Evolutionary conservation across 2,797 vertebrate species (phyloP).

Genomic region (Lacerta agilis): DNA sequence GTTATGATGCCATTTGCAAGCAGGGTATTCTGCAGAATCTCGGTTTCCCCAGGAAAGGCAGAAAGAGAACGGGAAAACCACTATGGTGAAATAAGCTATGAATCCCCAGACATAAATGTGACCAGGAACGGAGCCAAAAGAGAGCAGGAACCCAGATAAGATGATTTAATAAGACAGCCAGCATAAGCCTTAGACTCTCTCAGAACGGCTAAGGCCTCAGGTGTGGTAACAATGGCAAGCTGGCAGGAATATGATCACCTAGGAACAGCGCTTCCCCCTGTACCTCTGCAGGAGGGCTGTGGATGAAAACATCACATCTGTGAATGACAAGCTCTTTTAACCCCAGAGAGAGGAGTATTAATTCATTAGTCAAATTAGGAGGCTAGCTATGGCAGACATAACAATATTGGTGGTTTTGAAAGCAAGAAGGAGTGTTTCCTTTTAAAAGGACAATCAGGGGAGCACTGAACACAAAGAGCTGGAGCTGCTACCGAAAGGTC

Average conservation of each 20-base stretch:
- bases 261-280: slow-evolving; percentile 21
- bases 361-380: slow-evolving; percentile 57
- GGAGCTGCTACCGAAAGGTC: slow-evolving; percentile 17
- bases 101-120: neutral
- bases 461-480: neutral
- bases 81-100: neutral
- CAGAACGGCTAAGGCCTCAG: neutral
- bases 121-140: neutral
- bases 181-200: rapidly evolving
- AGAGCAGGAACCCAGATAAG: slow-evolving; percentile 3
- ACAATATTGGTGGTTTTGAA: slow-evolving; percentile 38
- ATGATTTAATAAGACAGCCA: slow-evolving; percentile 17
- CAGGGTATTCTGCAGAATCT: neutral
- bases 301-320: slow-evolving; percentile 42
- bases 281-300: neutral
- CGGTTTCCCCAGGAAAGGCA: neutral
- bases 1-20: no score
- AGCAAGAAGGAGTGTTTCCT: slow-evolving; percentile 41
- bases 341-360: slow-evolving; percentile 47
- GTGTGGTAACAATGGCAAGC: slow-evolving; percentile 28
- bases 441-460: slow-evolving; percentile 58
- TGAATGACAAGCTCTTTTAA: slow-evolving; percentile 51
- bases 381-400: slow-evolving; percentile 48
- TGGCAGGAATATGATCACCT: neutral
- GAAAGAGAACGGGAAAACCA: neutral